phyloP scores from a whole-genome alignment of 1,140 invertebrate species.

The Thalassaphorura encarpata region DNA sequence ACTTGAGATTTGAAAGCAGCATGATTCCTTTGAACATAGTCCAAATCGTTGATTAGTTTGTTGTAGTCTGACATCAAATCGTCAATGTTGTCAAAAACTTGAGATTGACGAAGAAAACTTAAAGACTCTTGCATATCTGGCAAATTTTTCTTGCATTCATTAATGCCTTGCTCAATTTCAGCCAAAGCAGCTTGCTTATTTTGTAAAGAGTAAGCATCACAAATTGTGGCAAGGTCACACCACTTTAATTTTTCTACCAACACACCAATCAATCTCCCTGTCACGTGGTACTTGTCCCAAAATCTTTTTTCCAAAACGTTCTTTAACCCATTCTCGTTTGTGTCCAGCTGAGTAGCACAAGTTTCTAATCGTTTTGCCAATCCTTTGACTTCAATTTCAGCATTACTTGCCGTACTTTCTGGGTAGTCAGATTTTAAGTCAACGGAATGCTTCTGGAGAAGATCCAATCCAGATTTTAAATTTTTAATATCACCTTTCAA shows the following conservation, averaged over 20 bases:
- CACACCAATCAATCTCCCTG: conserved; percentile 64
- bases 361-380: conserved; percentile 65
- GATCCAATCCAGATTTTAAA: conserved; percentile 56
- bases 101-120: conserved; percentile 12
- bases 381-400: conserved; percentile 67
- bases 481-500: conserved; percentile 45
- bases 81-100: conserved; percentile 42
- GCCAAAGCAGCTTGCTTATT: conserved; percentile 72
- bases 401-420: conserved; percentile 57
- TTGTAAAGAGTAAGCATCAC: conserved; percentile 85
- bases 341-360: conserved; percentile 59
- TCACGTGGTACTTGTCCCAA: conserved; percentile 67
- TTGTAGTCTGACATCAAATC: conserved; percentile 52
- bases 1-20: conserved; percentile 56
- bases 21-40: conserved; percentile 54
- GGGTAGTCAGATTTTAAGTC: conserved; percentile 66
- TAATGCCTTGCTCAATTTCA: conserved; percentile 61
- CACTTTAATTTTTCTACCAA: conserved; percentile 82
- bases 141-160: conserved; percentile 52
- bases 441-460: conserved; percentile 54
- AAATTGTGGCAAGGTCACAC: conserved; percentile 76
- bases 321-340: conserved; percentile 67
- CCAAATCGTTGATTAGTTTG: conserved; percentile 54
- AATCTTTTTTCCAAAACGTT: conserved; percentile 78
- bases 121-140: conserved; percentile 18